A percentile compares a stretch with the other conserved stretches of the same genome.
phyloP scores from a whole-genome alignment of 2,797 vertebrate genomes.

The Falco naumanni region DNA sequence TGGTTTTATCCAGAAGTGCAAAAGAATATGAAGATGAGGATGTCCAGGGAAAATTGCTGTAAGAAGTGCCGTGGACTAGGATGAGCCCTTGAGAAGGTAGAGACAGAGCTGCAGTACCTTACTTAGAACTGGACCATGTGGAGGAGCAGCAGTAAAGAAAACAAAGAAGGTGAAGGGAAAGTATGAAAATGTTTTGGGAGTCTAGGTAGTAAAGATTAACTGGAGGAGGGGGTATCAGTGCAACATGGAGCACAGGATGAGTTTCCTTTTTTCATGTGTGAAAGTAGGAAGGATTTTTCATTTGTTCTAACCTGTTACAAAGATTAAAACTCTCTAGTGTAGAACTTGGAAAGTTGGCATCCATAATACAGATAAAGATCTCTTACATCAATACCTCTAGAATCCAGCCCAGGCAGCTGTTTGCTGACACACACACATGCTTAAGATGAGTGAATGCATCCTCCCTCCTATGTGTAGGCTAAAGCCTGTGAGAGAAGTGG shows the following conservation, averaged over 20 bases:
- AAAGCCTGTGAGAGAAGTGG: neutral
- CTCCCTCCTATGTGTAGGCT: neutral
- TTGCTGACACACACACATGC: neutral
- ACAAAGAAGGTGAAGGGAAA: neutral
- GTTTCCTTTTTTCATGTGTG: neutral
- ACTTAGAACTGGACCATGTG: neutral
- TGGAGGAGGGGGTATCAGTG: accelerated
- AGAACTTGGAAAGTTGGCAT: neutral
- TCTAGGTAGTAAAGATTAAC: neutral
- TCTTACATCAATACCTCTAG: neutral
- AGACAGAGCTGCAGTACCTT: neutral
- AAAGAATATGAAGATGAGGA: neutral
- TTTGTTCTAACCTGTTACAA: neutral
- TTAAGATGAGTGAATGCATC: neutral
- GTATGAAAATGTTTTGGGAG: neutral
- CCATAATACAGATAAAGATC: neutral
- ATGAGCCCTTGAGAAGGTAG: neutral
- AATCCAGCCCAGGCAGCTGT: neutral
- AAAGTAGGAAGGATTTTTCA: neutral
- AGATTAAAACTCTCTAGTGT: neutral
- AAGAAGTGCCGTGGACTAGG: neutral
- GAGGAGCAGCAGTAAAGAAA: neutral
- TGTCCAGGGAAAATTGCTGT: neutral
- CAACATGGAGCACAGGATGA: neutral
- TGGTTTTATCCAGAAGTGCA: neutral